Evolutionary conservation across 2,113 vertebrate species (phyloP).

Genomic region (Oenanthe melanoleuca): DNA sequence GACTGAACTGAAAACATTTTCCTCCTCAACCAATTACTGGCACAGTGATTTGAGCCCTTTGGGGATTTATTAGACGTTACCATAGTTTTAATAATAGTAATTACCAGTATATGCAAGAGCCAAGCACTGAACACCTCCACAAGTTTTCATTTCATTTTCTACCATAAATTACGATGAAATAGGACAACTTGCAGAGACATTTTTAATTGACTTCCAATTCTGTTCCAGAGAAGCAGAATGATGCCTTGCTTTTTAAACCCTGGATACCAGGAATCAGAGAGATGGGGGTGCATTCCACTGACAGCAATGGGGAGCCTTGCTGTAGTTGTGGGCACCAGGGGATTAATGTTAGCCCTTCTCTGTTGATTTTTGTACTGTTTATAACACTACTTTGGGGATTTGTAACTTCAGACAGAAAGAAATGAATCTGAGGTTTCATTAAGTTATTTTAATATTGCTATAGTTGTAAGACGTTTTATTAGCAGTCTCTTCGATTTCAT

Average conservation of each 20-base stretch:
- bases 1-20: conserved; percentile 64
- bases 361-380: conserved; percentile 70
- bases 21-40: conserved; percentile 53
- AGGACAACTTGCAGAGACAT: conserved; percentile 5
- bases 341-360: conserved; percentile 56
- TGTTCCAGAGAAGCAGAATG: conserved; percentile 46
- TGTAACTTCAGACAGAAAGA: conserved; percentile 62
- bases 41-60: conserved; percentile 50
- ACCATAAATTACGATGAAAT: not conserved
- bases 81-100: conserved; percentile 49
- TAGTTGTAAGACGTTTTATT: conserved; percentile 62
- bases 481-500: conserved; percentile 63
- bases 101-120: conserved; percentile 54
- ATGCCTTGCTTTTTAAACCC: conserved; percentile 72
- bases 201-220: not conserved
- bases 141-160: conserved; percentile 40
- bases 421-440: conserved; percentile 59
- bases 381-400: conserved; percentile 80
- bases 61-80: conserved; percentile 35
- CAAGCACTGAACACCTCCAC: conserved; percentile 39
- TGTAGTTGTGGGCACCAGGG: conserved; percentile 40
- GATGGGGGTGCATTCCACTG: conserved; percentile 56
- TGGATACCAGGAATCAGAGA: conserved; percentile 61
- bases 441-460: conserved; percentile 76
- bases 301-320: conserved; percentile 33